Evolutionary conservation across 2,113 vertebrate species (phyloP).

Genomic region (Chaetodon trifascialis): DNA sequence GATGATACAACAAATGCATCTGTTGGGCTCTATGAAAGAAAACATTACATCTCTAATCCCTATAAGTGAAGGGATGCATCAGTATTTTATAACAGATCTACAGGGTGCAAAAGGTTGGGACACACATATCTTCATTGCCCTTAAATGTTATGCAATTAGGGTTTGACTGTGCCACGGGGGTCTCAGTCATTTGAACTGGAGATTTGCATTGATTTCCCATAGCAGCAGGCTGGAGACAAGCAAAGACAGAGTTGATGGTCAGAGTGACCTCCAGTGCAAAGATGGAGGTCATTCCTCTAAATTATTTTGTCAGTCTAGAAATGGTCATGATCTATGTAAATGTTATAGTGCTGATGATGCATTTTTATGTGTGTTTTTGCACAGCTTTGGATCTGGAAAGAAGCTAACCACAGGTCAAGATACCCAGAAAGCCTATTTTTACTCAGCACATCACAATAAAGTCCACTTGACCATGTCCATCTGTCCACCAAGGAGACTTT

Average conservation of each 20-base stretch:
- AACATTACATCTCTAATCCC: no score
- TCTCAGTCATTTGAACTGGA: constrained; percentile 26
- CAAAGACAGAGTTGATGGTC: constrained; percentile 2
- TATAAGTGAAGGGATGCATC: no score
- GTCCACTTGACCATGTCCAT: no score
- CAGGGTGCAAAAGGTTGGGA: neutral
- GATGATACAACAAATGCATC: neutral
- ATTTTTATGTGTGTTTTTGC: neutral
- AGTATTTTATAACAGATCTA: no score
- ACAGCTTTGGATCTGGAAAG: neutral
- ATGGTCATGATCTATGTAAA: neutral
- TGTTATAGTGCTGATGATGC: fast-evolving
- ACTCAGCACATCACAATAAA: no score
- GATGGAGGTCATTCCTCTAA: constrained; percentile 16
- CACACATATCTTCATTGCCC: neutral
- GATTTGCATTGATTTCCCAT: constrained; percentile 50
- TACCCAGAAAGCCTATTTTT: neutral
- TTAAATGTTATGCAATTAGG: constrained; percentile 32
- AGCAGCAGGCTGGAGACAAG: constrained; percentile 2
- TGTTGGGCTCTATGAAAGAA: neutral
- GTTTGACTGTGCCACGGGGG: neutral
- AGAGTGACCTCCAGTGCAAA: constrained; percentile 25
- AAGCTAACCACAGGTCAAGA: neutral
- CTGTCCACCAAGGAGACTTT: neutral
- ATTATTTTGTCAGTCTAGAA: neutral